Evolutionary conservation across 2,888 invertebrate genomes (phyloP).

Genomic region (Leucophenga montana): DNA sequence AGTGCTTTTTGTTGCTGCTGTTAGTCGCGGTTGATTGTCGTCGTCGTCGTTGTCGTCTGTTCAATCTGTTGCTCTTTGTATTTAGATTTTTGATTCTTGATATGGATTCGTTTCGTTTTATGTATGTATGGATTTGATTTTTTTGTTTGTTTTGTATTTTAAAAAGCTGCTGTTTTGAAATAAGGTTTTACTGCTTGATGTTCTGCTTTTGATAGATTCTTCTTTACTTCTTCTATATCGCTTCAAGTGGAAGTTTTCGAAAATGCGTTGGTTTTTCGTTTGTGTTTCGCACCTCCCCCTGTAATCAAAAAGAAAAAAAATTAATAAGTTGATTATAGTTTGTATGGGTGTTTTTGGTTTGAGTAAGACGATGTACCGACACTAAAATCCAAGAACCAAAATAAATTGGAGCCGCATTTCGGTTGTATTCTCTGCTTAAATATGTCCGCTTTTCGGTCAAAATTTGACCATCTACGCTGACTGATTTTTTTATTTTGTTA

Average conservation of each 20-base stretch:
- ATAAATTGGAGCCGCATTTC: no score
- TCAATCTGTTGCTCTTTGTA: slow-evolving; percentile 19
- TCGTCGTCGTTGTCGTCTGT: slow-evolving; percentile 11
- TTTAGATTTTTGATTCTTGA: slow-evolving; percentile 8
- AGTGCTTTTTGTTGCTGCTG: no score
- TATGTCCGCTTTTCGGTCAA: no score
- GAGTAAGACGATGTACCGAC: no score
- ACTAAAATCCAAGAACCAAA: no score
- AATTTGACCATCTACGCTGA: no score
- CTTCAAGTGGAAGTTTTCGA: slow-evolving; percentile 65
- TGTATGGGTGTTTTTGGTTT: not conserved
- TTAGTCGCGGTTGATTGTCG: slow-evolving; percentile 18
- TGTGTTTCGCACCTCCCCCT: slow-evolving; percentile 73
- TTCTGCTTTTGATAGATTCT: slow-evolving; percentile 46
- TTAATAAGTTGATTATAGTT: slow-evolving; percentile 1
- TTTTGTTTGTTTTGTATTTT: slow-evolving; percentile 44
- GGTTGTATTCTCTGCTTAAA: no score
- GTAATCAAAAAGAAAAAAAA: slow-evolving; percentile 45
- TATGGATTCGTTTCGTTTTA: slow-evolving; percentile 33
- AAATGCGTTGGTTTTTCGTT: slow-evolving; percentile 56
- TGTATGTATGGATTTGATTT: no score
- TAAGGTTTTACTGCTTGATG: slow-evolving; percentile 33
- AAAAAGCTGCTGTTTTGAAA: no score
- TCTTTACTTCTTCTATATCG: slow-evolving; percentile 46
- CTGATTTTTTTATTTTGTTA: no score